Evolutionary conservation across 2,113 vertebrate genomes (phyloP).

Genomic region (Chaetura pelagica): DNA sequence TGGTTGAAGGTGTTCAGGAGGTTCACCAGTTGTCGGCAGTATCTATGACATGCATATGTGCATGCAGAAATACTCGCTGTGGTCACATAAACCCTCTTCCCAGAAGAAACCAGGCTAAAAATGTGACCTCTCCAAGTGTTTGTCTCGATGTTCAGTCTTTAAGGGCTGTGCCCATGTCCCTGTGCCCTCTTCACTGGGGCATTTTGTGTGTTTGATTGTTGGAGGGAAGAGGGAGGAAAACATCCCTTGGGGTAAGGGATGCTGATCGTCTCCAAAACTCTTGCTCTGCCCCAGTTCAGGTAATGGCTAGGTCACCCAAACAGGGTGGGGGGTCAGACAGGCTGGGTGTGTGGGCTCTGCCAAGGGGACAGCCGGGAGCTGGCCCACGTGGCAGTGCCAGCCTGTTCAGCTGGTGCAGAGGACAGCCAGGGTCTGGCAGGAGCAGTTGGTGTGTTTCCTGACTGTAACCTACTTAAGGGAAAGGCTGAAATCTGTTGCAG

Average conservation of each 20-base stretch:
- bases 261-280: neutral
- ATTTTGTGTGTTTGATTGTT: neutral
- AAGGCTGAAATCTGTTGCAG: slow-evolving; percentile 45
- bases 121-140: neutral
- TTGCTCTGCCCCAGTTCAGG: neutral
- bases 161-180: neutral
- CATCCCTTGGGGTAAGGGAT: neutral
- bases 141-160: neutral
- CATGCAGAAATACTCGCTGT: neutral
- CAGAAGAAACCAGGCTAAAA: neutral
- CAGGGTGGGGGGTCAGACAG: accelerated
- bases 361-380: neutral
- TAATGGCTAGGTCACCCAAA: neutral
- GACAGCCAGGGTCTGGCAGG: neutral
- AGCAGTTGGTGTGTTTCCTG: slow-evolving; percentile 31
- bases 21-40: neutral
- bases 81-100: neutral
- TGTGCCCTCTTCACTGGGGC: neutral
- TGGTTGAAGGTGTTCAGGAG: neutral
- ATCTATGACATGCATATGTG: neutral
- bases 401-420: slow-evolving; percentile 18
- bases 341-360: neutral
- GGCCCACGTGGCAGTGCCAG: neutral
- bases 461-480: slow-evolving; percentile 42
- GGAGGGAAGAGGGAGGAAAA: neutral